Evolutionary conservation across 1,140 invertebrate species (phyloP), one percentile per base, ranked within the genome.

Genomic region (Zaprionus ornatus): DNA sequence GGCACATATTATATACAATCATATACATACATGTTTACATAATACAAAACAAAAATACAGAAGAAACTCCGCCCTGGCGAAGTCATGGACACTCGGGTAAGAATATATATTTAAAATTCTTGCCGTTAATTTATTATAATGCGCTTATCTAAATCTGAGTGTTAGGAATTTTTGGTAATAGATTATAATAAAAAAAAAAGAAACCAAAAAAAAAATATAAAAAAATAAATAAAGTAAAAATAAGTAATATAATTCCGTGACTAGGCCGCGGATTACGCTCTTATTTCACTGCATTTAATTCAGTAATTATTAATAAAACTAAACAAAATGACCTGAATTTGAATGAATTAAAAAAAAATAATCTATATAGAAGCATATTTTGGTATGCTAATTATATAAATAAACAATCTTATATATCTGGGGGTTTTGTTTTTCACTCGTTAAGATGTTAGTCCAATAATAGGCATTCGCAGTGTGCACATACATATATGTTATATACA

Each of bases 81-180:
- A 95, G 96, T 98, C 93, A 97, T 98, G 94, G 97, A 98, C 92
- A 96, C 96, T 94, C 97, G 97, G 97, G 97, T 98, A 97, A 98
- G 96, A 85, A 23, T 19, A 57, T 9, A 32, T 10, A 19, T 7
- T 17, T 61, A 10, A 29, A 27, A 40, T 56, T 56, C 10, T 29
- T 21, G 19, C 15, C 21, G 23, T 37, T 19, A 35, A 10, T 17
- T 19, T 57, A 4, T n/a, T 4, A 42, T 10, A 42, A 5, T 17
- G 6, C 21, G n/a, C 25, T 54, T n/a, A 29, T 27, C 21, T 25
- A 0, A 15, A 25, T 10, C 45, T 23, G 12, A 55, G 52, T 25
- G 5, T 50, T n/a, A 17, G n/a, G 9, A 9, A 50, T 21, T 15
- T 45, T 13, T 45, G 3, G 42, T 45, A 45, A 5, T 6, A 25